Conservation (phyloP, 2,888 invertebrate species). For the Oscheius onirici region DNA sequence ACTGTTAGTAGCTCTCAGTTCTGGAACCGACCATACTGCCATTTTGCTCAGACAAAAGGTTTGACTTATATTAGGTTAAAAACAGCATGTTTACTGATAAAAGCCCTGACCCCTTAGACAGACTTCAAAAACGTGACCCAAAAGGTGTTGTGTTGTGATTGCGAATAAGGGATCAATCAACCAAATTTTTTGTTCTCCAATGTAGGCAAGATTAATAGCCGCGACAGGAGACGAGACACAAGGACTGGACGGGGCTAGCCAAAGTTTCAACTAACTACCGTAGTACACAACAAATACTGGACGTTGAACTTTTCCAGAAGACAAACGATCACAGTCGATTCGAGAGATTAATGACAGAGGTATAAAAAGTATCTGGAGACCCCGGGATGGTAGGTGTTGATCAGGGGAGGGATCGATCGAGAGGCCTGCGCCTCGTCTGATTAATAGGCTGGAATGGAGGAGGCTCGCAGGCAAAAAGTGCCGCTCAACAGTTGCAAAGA, state of each 20-base stretch:
- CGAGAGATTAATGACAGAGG: neutral
- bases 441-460: conserved; percentile 34
- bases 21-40: too few relatives aligned
- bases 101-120: too few relatives aligned
- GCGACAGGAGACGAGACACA: neutral
- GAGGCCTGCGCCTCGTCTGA: conserved; percentile 34
- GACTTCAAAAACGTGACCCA: too few relatives aligned
- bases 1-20: too few relatives aligned
- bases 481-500: conserved; percentile 33
- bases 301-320: neutral
- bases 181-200: conserved; percentile 10
- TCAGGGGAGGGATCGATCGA: conserved; percentile 33
- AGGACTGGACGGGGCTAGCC: neutral
- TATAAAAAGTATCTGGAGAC: conserved; percentile 1
- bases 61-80: too few relatives aligned
- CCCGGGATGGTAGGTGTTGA: conserved; percentile 32
- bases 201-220: conserved; percentile 15
- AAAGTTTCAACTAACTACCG: neutral
- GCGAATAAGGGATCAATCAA: neutral
- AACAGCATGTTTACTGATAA: too few relatives aligned
- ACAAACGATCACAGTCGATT: neutral
- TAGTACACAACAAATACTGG: neutral
- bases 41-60: too few relatives aligned
- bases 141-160: too few relatives aligned
- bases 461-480: conserved; percentile 34